Conservation (phyloP, 2,797 vertebrate genomes). For the Muraenolepis orangiensis region DNA sequence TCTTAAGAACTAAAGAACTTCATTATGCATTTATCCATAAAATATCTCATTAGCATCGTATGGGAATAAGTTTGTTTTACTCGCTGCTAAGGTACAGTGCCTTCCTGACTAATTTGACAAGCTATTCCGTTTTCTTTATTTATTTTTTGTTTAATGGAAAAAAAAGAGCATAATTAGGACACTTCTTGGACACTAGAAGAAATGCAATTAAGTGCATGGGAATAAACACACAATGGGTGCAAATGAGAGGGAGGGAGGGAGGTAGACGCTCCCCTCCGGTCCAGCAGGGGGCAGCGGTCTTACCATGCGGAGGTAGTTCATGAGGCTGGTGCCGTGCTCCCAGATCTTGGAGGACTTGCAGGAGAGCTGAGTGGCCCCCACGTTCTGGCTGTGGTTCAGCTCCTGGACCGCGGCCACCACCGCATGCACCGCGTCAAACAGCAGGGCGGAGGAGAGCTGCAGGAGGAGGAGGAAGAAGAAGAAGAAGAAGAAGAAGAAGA, state of each 20-base stretch:
- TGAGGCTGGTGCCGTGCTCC: slow-evolving; percentile 97
- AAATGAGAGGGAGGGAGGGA: neutral
- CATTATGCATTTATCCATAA: slow-evolving; percentile 14
- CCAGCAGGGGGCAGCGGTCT: slow-evolving; percentile 58
- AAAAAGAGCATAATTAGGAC: neutral
- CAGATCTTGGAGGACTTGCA: slow-evolving; percentile 98
- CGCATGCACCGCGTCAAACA: slow-evolving; percentile 92
- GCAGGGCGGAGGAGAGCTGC: slow-evolving; percentile 91
- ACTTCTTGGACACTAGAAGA: neutral
- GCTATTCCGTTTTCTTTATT: neutral
- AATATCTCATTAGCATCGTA: slow-evolving; percentile 32
- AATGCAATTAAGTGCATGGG: neutral
- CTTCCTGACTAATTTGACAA: neutral
- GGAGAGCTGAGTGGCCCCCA: slow-evolving; percentile 92
- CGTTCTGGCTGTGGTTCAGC: slow-evolving; percentile 96
- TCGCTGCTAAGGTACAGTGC: too few relatives aligned
- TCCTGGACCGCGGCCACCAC: slow-evolving; percentile 94
- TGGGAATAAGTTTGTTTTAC: neutral
- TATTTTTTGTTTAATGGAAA: neutral
- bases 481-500: too few relatives aligned
- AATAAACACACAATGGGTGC: neutral
- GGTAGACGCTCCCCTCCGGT: slow-evolving; percentile 8
- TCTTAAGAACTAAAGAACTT: neutral
- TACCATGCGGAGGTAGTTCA: slow-evolving; percentile 99
- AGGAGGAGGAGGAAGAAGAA: slow-evolving; percentile 15